phyloP scores from a whole-genome alignment of 1,140 invertebrate species.

The Drepana arcuata region DNA sequence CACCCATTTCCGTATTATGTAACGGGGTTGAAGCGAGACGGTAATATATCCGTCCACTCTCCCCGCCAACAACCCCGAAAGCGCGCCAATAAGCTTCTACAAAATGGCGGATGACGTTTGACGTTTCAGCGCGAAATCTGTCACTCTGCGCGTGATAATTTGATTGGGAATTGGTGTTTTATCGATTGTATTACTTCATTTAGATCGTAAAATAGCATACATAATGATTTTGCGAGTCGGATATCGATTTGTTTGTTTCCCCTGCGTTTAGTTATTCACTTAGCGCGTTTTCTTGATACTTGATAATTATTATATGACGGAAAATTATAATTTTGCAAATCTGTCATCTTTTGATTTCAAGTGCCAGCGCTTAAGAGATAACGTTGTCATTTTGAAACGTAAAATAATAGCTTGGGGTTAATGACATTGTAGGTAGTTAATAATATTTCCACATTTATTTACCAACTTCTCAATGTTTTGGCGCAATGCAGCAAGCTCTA shows the following conservation, averaged over 20 bases:
- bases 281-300: slow-evolving; percentile 1
- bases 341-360: too few relatives aligned
- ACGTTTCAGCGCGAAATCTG: slow-evolving; percentile 63
- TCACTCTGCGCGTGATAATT: slow-evolving; percentile 48
- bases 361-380: too few relatives aligned
- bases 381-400: slow-evolving; percentile 5
- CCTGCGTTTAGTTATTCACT: slow-evolving; percentile 4
- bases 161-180: slow-evolving; percentile 33
- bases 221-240: too few relatives aligned
- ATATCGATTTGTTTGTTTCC: slow-evolving; percentile 2
- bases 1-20: slow-evolving; percentile 65
- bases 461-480: too few relatives aligned
- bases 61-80: slow-evolving; percentile 34
- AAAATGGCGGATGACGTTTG: slow-evolving; percentile 63
- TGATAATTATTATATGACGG: neutral
- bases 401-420: slow-evolving; percentile 3
- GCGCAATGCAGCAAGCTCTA: slow-evolving; percentile 13
- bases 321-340: slow-evolving; percentile 9
- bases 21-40: slow-evolving; percentile 41
- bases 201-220: slow-evolving; percentile 10
- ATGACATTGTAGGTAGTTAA: slow-evolving; percentile 10
- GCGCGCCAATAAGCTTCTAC: slow-evolving; percentile 39
- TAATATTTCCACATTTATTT: too few relatives aligned
- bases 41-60: slow-evolving; percentile 21
- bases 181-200: slow-evolving; percentile 55